These are phyloP conservation scores for Boloria selene DNA, from an alignment of 2,888 invertebrate species.

Conservation along the genomic window DNA sequence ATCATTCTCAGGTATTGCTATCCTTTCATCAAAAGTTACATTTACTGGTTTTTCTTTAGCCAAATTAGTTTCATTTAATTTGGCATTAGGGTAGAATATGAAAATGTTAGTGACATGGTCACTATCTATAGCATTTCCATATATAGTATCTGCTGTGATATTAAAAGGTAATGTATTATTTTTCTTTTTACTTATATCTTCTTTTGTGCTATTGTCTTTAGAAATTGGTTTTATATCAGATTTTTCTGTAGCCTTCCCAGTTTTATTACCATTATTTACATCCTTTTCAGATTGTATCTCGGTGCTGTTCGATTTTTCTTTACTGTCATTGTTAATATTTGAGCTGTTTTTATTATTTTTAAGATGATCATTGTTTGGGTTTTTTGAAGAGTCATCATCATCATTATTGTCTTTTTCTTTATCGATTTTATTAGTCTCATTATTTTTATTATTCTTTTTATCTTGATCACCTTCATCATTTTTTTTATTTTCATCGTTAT, in stretches of 20 bases:
- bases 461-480: neutral
- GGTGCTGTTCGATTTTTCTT: neutral
- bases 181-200: slow-evolving; percentile 3
- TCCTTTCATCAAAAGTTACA: slow-evolving; percentile 6
- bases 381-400: neutral
- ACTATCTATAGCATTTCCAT: slow-evolving; percentile 54
- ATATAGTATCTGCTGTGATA: slow-evolving; percentile 49
- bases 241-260: neutral
- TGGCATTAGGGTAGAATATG: slow-evolving; percentile 52
- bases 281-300: neutral
- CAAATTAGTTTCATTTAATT: slow-evolving; percentile 28
- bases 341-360: neutral
- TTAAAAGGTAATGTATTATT: slow-evolving; percentile 28
- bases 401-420: neutral
- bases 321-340: neutral
- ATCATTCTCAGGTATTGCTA: neutral
- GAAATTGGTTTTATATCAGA: neutral
- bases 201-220: neutral
- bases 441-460: slow-evolving; percentile 1
- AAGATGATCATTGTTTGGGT: neutral
- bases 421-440: neutral
- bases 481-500: neutral
- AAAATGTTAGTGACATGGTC: slow-evolving; percentile 63
- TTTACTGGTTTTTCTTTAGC: slow-evolving; percentile 9
- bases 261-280: neutral